Evolutionary conservation across 2,797 vertebrate species (phyloP).

Genomic region (Spinus pinus): DNA sequence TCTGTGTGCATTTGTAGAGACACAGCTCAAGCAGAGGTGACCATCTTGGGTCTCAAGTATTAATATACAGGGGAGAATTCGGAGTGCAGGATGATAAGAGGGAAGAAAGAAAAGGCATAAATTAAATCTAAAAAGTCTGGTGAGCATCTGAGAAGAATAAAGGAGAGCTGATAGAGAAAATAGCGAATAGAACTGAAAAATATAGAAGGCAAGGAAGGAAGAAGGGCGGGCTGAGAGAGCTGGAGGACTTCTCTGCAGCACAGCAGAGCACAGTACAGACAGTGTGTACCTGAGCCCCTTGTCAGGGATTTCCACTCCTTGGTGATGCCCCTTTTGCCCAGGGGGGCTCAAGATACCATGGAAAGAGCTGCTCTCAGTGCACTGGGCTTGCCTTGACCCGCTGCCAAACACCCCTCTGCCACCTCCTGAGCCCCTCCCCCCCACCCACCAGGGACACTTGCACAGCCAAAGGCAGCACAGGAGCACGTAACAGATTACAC

Average conservation of each 20-base stretch:
- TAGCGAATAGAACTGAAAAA: neutral
- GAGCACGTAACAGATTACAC: neutral
- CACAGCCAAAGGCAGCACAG: neutral
- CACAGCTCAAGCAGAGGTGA: neutral
- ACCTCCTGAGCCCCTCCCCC: neutral
- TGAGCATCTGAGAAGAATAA: neutral
- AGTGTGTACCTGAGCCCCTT: neutral
- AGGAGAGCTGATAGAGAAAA: neutral
- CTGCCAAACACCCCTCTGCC: neutral
- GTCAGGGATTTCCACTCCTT: neutral
- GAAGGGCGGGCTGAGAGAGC: neutral
- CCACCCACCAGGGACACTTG: neutral
- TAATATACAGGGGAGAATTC: neutral
- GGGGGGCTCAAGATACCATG: rapidly evolving
- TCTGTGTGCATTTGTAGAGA: neutral
- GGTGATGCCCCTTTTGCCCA: neutral
- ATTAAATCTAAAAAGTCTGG: neutral
- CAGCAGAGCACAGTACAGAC: neutral
- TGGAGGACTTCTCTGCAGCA: neutral
- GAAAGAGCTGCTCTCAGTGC: neutral
- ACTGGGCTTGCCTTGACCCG: neutral
- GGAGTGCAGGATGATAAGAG: neutral
- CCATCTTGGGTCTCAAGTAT: neutral
- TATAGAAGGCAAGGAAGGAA: neutral
- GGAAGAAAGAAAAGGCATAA: neutral